Evolutionary conservation across 1,140 invertebrate genomes (phyloP).

Genomic region (Sycophila sp.): DNA sequence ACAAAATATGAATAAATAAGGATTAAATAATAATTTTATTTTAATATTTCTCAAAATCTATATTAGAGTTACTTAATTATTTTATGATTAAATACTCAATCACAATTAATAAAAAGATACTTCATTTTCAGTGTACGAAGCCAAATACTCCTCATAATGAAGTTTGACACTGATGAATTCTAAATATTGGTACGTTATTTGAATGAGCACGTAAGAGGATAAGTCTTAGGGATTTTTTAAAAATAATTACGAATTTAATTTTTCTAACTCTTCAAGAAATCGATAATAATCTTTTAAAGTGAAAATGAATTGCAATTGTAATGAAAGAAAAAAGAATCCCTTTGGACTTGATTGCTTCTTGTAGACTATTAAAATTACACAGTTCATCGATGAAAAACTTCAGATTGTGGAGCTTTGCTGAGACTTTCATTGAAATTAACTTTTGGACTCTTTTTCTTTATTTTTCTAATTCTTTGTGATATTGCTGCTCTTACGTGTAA

Average conservation of each 20-base stretch:
- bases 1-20: too few relatives aligned
- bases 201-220: too few relatives aligned
- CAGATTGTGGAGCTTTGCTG: not conserved
- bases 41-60: too few relatives aligned
- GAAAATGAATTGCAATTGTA: too few relatives aligned
- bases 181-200: constrained; percentile 11
- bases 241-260: too few relatives aligned
- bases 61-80: too few relatives aligned
- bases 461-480: not conserved
- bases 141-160: constrained; percentile 16
- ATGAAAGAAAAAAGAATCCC: not conserved
- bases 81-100: not conserved
- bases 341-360: not conserved
- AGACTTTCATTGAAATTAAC: not conserved
- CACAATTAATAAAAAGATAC: not conserved
- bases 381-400: constrained; percentile 14
- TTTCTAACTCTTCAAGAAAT: too few relatives aligned
- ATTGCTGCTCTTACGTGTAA: not conserved
- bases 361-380: not conserved
- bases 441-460: not conserved
- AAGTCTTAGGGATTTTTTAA: too few relatives aligned
- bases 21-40: too few relatives aligned
- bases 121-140: constrained; percentile 23
- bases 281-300: too few relatives aligned
- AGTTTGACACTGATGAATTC: constrained; percentile 29